These are phyloP conservation scores for Drosophila grimshawi DNA, from an alignment of 1,140 invertebrate species.

Conservation along the genomic window DNA sequence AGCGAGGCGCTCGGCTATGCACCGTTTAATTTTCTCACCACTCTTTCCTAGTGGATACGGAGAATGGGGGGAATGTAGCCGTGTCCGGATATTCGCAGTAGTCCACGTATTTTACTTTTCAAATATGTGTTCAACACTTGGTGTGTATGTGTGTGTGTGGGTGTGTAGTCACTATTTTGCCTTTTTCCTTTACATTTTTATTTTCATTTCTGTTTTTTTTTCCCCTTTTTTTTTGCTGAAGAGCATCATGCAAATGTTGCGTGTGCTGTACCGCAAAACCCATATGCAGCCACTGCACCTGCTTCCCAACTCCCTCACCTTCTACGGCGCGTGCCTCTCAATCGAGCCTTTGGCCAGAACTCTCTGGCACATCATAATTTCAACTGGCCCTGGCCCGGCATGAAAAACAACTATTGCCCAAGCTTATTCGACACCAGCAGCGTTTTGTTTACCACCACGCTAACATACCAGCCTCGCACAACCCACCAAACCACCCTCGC, in stretches of 20 bases:
- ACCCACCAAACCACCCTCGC: background rate
- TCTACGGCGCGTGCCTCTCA: background rate
- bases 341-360: constrained; percentile 44
- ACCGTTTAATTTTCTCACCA: constrained; percentile 79
- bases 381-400: constrained; percentile 48
- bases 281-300: constrained; percentile 13
- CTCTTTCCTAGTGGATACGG: constrained; percentile 27
- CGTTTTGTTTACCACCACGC: constrained; percentile 43
- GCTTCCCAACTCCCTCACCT: background rate
- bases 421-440: constrained; percentile 73
- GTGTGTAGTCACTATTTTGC: constrained; percentile 26
- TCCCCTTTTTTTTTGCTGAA: constrained; percentile 10
- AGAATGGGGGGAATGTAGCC: constrained; percentile 50
- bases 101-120: constrained; percentile 81
- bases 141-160: constrained; percentile 6
- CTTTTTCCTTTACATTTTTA: constrained; percentile 18
- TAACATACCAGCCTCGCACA: background rate
- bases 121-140: constrained; percentile 81
- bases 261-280: constrained; percentile 48
- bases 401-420: constrained; percentile 67
- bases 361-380: constrained; percentile 77
- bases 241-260: constrained; percentile 80
- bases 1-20: constrained; percentile 55
- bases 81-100: constrained; percentile 54
- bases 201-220: constrained; percentile 22